Conservation (phyloP, 1,140 invertebrate genomes). For the Antheraea mylitta region DNA sequence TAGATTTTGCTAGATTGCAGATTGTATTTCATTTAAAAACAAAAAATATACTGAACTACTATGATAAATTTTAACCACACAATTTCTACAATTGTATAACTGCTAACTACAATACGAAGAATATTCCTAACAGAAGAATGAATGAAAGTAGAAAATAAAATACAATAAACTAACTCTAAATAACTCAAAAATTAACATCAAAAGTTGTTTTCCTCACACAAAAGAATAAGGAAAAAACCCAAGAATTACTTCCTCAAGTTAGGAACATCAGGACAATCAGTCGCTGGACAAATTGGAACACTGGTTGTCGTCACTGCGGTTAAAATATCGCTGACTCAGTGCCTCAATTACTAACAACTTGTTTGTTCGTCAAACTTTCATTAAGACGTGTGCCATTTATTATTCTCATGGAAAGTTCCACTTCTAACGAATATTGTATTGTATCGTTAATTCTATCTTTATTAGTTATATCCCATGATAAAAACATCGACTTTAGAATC, state of each 20-base stretch:
- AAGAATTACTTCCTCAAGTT: conserved; percentile 1
- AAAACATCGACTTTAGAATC: too few relatives aligned
- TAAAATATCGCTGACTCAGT: not conserved
- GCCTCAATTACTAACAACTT: not conserved
- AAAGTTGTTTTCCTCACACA: not conserved
- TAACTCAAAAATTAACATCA: not conserved
- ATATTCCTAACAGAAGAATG: too few relatives aligned
- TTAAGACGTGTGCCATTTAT: not conserved
- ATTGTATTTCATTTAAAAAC: too few relatives aligned
- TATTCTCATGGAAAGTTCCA: not conserved
- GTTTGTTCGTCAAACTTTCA: conserved; percentile 1
- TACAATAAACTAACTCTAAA: too few relatives aligned
- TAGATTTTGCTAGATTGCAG: too few relatives aligned
- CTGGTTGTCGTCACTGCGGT: not conserved
- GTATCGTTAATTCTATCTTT: not conserved
- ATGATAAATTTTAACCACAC: too few relatives aligned
- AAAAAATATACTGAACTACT: too few relatives aligned
- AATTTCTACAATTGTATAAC: too few relatives aligned
- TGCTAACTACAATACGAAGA: too few relatives aligned
- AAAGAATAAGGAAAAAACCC: not conserved
- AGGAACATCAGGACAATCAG: not conserved
- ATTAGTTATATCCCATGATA: too few relatives aligned
- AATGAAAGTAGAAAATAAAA: too few relatives aligned
- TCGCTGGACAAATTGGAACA: not conserved
- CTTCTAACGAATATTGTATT: not conserved